Conservation (phyloP, 2,888 invertebrate genomes). For the Folsomia candida region DNA sequence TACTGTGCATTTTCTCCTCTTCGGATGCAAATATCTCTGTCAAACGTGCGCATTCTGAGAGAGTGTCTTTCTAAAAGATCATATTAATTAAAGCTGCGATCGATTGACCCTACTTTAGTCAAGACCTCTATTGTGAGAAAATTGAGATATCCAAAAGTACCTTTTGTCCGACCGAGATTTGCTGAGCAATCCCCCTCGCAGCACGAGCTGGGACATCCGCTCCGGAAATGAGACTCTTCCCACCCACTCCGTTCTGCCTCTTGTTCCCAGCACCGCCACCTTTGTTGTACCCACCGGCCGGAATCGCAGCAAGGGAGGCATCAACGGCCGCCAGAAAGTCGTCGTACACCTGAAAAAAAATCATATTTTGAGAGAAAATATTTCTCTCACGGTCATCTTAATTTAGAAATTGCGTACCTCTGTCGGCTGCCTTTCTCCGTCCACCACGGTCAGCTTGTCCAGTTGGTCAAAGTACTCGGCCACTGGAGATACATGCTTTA, state of each 20-base stretch:
- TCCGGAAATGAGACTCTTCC: neutral
- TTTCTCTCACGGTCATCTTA: too few relatives aligned
- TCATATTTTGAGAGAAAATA: too few relatives aligned
- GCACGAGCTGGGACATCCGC: neutral
- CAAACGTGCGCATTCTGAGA: too few relatives aligned
- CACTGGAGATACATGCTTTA: slow-evolving; percentile 60
- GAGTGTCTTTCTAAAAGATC: too few relatives aligned
- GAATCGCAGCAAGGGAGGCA: slow-evolving; percentile 60
- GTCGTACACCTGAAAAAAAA: slow-evolving; percentile 78
- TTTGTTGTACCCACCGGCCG: neutral
- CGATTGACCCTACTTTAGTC: too few relatives aligned
- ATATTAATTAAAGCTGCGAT: too few relatives aligned
- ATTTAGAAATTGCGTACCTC: too few relatives aligned
- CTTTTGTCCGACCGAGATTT: too few relatives aligned
- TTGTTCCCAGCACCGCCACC: neutral
- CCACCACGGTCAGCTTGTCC: slow-evolving; percentile 72
- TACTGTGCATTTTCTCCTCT: too few relatives aligned
- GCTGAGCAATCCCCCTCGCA: neutral
- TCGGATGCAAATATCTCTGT: too few relatives aligned
- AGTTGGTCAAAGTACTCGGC: slow-evolving; percentile 87
- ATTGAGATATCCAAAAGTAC: too few relatives aligned
- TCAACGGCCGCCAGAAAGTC: slow-evolving; percentile 78
- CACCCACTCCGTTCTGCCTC: neutral
- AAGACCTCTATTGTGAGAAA: too few relatives aligned
- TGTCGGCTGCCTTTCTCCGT: slow-evolving; percentile 80